Evolutionary conservation across 1,140 invertebrate species (phyloP).

Genomic region (Sinonovacula constricta): DNA sequence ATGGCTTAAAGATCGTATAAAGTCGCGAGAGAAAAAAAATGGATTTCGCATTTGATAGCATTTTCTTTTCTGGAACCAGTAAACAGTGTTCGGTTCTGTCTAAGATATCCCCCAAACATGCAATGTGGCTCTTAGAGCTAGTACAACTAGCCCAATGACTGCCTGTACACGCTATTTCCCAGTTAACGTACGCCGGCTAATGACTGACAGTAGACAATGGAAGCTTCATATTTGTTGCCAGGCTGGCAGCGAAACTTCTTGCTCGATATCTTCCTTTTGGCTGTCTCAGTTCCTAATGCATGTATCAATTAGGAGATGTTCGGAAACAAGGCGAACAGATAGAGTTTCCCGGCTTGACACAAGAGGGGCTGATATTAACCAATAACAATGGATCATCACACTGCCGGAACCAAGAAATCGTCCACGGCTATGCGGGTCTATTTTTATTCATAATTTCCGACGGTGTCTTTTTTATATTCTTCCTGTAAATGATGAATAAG

Average conservation of each 20-base stretch:
- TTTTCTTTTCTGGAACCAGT: conserved; percentile 14
- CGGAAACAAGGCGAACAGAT: neutral
- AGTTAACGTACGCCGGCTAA: conserved; percentile 31
- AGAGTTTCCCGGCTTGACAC: neutral
- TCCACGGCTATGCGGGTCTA: too few species aligned
- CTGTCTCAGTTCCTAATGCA: neutral
- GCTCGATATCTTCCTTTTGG: neutral
- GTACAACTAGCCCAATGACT: neutral
- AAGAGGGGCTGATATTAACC: neutral
- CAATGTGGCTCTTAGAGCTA: conserved; percentile 42
- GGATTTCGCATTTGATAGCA: conserved; percentile 17
- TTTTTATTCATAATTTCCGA: too few species aligned
- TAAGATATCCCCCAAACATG: conserved; percentile 28
- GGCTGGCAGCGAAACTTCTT: neutral
- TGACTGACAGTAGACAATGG: conserved; percentile 13
- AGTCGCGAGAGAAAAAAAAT: conserved; percentile 47
- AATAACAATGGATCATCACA: neutral
- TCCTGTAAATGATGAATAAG: too few species aligned
- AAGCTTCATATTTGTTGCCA: neutral
- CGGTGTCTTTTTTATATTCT: too few species aligned
- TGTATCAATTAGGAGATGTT: neutral
- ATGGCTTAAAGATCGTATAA: too few species aligned
- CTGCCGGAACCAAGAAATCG: too few species aligned
- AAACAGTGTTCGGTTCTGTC: too few species aligned
- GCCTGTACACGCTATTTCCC: conserved; percentile 22